These are phyloP conservation scores for Phymorhynchus buccinoides DNA, from an alignment of 1,140 invertebrate genomes.

Conservation along the genomic window DNA sequence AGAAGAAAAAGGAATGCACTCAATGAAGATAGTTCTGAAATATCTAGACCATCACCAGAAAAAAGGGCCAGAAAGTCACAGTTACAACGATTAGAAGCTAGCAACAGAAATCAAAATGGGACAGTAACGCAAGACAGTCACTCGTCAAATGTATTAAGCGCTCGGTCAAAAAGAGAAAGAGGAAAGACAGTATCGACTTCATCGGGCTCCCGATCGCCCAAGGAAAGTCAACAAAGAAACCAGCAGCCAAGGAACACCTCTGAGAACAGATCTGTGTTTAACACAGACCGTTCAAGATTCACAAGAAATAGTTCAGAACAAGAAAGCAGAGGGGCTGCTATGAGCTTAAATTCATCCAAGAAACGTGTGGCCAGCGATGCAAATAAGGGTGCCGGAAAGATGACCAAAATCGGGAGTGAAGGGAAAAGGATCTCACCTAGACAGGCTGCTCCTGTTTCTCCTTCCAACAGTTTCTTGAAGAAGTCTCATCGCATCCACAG, in stretches of 20 bases:
- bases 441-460: background rate
- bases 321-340: background rate
- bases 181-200: background rate
- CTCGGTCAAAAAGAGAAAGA: background rate
- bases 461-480: slow-evolving; percentile 8
- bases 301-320: too few species aligned
- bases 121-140: background rate
- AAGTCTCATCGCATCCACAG: background rate
- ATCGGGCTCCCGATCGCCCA: background rate
- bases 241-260: background rate
- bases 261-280: background rate
- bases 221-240: background rate
- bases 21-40: background rate
- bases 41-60: background rate
- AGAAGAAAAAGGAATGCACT: background rate
- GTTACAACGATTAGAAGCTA: background rate
- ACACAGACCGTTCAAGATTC: too few species aligned
- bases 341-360: background rate
- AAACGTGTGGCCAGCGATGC: background rate
- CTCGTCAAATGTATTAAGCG: background rate
- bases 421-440: background rate
- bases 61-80: background rate
- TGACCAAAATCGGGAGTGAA: background rate
- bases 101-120: background rate
- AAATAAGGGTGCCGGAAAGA: background rate